phyloP scores from a whole-genome alignment of 2,113 vertebrate genomes.

The Dryoscopus gambensis region DNA sequence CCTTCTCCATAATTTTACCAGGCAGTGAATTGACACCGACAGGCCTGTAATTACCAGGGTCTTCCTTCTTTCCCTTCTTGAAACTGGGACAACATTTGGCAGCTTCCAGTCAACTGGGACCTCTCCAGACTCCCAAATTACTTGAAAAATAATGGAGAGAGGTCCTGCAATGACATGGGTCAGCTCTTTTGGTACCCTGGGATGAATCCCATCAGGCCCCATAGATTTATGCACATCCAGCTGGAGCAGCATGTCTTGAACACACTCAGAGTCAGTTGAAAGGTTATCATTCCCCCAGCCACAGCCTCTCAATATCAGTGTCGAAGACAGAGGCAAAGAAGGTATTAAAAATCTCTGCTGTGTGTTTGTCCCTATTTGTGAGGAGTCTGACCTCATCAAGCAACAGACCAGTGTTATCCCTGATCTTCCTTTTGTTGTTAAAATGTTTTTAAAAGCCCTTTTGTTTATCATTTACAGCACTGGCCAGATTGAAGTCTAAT shows the following conservation, averaged over 20 bases:
- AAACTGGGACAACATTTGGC: background rate
- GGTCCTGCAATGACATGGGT: fast-evolving
- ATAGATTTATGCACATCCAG: background rate
- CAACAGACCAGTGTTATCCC: background rate
- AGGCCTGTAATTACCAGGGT: background rate
- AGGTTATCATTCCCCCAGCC: background rate
- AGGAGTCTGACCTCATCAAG: background rate
- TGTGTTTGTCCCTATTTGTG: background rate
- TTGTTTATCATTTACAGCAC: background rate
- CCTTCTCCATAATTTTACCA: background rate
- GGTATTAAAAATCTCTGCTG: background rate
- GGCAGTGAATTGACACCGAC: background rate
- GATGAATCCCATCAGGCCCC: background rate
- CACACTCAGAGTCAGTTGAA: background rate
- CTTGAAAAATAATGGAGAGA: background rate
- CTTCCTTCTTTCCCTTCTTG: background rate
- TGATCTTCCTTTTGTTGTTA: background rate
- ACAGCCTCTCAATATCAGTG: background rate
- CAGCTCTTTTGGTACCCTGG: background rate
- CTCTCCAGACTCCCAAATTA: background rate
- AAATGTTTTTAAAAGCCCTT: background rate
- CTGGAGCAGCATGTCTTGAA: background rate
- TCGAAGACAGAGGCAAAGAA: background rate
- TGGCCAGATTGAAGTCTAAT: background rate
- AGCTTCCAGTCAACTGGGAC: background rate